Conservation (phyloP, 2,888 invertebrate genomes). For the Euplexia lucipara region DNA sequence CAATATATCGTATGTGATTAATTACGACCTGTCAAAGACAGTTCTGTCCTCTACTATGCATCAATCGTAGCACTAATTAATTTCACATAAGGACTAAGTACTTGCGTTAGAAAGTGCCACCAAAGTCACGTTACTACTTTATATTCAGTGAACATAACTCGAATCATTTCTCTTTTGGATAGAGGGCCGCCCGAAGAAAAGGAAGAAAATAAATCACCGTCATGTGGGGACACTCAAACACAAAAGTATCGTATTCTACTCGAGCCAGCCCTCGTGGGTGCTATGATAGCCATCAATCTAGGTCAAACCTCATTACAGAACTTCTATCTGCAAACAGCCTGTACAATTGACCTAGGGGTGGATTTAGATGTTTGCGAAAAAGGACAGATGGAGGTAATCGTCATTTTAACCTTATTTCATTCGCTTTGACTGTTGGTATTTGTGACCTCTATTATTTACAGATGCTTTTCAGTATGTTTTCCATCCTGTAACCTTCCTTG, state of each 20-base stretch:
- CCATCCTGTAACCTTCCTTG: too few relatives aligned
- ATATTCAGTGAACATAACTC: constrained; percentile 33
- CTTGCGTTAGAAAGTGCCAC: constrained; percentile 32
- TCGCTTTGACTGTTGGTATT: background rate
- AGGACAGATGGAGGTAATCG: constrained; percentile 69
- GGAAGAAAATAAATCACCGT: constrained; percentile 61
- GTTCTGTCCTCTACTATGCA: background rate
- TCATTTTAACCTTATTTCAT: background rate
- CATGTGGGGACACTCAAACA: constrained; percentile 49
- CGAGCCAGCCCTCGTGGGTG: constrained; percentile 93
- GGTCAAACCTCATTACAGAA: constrained; percentile 94
- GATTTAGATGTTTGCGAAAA: constrained; percentile 92
- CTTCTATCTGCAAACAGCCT: constrained; percentile 94
- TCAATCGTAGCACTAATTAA: constrained; percentile 10
- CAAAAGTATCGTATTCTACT: constrained; percentile 90
- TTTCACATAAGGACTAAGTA: constrained; percentile 24
- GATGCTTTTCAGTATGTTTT: constrained; percentile 1
- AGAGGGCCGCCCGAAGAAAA: constrained; percentile 53
- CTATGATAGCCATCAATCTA: constrained; percentile 91
- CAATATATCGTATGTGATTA: background rate
- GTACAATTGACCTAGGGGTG: constrained; percentile 93
- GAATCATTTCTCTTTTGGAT: constrained; percentile 57
- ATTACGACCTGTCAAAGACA: background rate
- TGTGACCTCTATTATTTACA: constrained; percentile 3
- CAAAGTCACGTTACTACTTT: constrained; percentile 22